Conservation (phyloP, 2,888 invertebrate species). For the Dromius quadrimaculatus region DNA sequence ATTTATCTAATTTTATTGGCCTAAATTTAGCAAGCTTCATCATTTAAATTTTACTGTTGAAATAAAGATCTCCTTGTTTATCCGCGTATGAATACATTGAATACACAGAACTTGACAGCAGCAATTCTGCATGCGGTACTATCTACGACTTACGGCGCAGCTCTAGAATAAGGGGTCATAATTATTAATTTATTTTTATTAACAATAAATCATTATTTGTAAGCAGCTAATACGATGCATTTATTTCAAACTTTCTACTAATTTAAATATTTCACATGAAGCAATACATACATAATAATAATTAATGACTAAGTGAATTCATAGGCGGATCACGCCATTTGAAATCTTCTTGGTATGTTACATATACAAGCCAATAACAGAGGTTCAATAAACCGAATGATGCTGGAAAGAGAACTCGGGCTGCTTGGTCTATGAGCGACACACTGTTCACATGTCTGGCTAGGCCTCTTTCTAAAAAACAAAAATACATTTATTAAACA, state of each 20-base stretch:
- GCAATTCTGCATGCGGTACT: conserved; percentile 32
- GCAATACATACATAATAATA: conserved; percentile 16
- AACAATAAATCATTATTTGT: neutral
- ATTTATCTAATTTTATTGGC: neutral
- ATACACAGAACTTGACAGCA: conserved; percentile 50
- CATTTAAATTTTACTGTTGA: conserved; percentile 20
- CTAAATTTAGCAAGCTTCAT: conserved; percentile 6
- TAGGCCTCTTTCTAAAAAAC: conserved; percentile 52
- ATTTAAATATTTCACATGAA: conserved; percentile 12
- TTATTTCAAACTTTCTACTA: too few species aligned
- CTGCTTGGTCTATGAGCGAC: conserved; percentile 85
- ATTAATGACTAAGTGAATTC: conserved; percentile 69
- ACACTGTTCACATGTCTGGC: conserved; percentile 86
- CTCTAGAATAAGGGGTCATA: too few species aligned
- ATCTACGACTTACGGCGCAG: conserved; percentile 36
- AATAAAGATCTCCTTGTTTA: conserved; percentile 47
- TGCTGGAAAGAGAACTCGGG: conserved; percentile 85
- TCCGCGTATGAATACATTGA: conserved; percentile 46
- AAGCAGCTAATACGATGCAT: too few species aligned
- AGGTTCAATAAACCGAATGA: conserved; percentile 89
- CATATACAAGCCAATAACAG: conserved; percentile 90
- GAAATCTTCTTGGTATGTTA: conserved; percentile 81
- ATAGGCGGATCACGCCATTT: conserved; percentile 79
- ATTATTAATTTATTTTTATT: too few species aligned
- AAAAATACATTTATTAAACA: conserved; percentile 25